phyloP scores from a whole-genome alignment of 2,797 vertebrate genomes.

The Harpagifer antarcticus region DNA sequence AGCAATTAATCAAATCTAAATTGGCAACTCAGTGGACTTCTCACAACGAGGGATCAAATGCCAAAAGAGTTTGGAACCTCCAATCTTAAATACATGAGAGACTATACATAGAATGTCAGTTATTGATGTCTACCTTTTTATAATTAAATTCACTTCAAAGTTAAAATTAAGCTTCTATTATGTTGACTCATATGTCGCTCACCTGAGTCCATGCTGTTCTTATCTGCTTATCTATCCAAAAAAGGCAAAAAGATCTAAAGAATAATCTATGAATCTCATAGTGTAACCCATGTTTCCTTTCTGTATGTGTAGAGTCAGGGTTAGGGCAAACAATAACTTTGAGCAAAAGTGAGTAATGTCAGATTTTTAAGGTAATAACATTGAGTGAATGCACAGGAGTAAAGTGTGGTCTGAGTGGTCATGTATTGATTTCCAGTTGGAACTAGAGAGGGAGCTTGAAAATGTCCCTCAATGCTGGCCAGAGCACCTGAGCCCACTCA shows the following conservation, averaged over 20 bases:
- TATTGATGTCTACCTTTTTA: background rate
- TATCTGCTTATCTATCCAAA: too few relatives aligned
- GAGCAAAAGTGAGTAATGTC: background rate
- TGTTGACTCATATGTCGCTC: background rate
- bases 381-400: background rate
- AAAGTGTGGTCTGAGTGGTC: background rate
- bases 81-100: too few relatives aligned
- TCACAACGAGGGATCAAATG: too few relatives aligned
- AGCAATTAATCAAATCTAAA: too few relatives aligned
- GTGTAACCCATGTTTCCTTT: background rate
- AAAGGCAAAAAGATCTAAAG: too few relatives aligned
- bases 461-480: background rate
- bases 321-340: background rate
- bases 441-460: conserved; percentile 2
- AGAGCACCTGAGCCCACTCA: conserved; percentile 3
- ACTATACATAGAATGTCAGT: too few relatives aligned
- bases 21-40: too few relatives aligned
- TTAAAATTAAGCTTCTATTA: background rate
- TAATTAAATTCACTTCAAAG: background rate
- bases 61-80: too few relatives aligned
- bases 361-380: background rate
- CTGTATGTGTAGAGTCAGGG: background rate
- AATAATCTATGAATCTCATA: too few relatives aligned
- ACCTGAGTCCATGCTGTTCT: too few relatives aligned
- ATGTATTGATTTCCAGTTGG: background rate